Base-by-base conservation (phyloP, 2,888 invertebrate species). In the Hyposoter didymator region DNA sequence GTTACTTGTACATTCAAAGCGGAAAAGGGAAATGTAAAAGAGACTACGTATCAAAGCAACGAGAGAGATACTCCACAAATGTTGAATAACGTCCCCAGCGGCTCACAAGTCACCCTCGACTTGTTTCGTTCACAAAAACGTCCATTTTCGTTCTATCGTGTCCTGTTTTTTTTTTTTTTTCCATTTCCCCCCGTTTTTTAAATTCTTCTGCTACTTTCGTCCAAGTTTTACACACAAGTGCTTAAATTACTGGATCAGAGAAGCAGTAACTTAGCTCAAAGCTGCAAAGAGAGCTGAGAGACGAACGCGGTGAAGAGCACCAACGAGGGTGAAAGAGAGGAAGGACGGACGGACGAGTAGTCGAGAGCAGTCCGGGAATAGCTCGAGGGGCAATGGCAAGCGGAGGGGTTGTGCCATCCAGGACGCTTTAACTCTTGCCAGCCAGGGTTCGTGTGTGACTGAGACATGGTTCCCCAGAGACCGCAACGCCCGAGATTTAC, bases 391-490 rank as follows among this genome's bases (percentile, higher is more conserved):
- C 59, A 70, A 74, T 55, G 74, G 85, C 69, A 67, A 52, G 74
- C 67, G 59, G 73, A 64, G 78, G 79, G 78, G 76, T 72, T 66
- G 86, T 73, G 84, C 89, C 82, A 88, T 86, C 88, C 87, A 84
- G 84, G 82, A 81, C 85, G 87, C 91, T 91, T 93, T 92, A 93
- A 93, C 92, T 93, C 92, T 90, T 87, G 90, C 66, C 90, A 90
- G 89, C 89, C 91, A 89, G 86, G 67, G 90, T 75, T 87, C 86
- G 90, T 93, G 94, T 93, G 94, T 93, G 92, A 94, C 93, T 93
- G 93, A 93, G 91, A 91, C 92, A 94, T 92, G 91, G 92, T 90
- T 89, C 93, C 91, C 93, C 76, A 49, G 92, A 90, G 93, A 90
- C 88, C 89, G 49, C 88, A 82, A 87, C 87, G 88, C 86, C 88